Evolutionary conservation across 2,797 vertebrate species (phyloP).

Genomic region (Siniperca undulata): DNA sequence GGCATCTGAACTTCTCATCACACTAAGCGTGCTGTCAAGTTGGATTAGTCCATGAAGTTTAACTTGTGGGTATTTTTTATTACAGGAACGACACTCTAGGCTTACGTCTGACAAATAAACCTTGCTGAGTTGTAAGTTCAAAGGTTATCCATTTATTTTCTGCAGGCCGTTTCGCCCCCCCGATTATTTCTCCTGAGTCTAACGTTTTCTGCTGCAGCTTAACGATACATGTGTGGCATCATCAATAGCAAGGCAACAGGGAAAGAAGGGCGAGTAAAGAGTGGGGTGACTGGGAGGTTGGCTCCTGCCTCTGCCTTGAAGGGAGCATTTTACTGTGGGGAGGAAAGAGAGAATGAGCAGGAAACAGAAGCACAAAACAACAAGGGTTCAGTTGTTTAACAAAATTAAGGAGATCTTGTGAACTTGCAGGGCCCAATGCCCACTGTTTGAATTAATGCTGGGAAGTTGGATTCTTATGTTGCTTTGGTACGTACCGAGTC

Average conservation of each 20-base stretch:
- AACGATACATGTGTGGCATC: slow-evolving; percentile 47
- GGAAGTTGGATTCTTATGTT: background rate
- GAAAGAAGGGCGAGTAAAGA: background rate
- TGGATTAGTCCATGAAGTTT: slow-evolving; percentile 63
- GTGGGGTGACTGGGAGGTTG: slow-evolving; percentile 43
- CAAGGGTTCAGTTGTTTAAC: background rate
- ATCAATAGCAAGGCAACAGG: slow-evolving; percentile 8
- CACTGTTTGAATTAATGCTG: background rate
- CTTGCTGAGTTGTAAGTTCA: slow-evolving; percentile 66
- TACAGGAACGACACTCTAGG: slow-evolving; percentile 46
- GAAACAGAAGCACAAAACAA: slow-evolving; percentile 10
- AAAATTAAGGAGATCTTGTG: slow-evolving; percentile 1
- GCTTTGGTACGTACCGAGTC: background rate
- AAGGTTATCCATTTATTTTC: slow-evolving; percentile 63
- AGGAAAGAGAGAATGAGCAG: background rate
- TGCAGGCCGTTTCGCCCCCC: slow-evolving; percentile 17
- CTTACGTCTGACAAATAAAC: slow-evolving; percentile 69
- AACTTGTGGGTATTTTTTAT: slow-evolving; percentile 53
- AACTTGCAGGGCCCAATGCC: background rate
- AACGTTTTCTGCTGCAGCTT: slow-evolving; percentile 51
- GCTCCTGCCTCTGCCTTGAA: background rate
- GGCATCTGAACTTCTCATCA: slow-evolving; percentile 61
- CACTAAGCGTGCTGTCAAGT: slow-evolving; percentile 57
- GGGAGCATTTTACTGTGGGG: background rate
- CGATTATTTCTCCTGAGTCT: slow-evolving; percentile 48